Evolutionary conservation across 2,888 invertebrate species (phyloP), one percentile per base, ranked within the genome.

Genomic region (Ypsolopha scabrella): DNA sequence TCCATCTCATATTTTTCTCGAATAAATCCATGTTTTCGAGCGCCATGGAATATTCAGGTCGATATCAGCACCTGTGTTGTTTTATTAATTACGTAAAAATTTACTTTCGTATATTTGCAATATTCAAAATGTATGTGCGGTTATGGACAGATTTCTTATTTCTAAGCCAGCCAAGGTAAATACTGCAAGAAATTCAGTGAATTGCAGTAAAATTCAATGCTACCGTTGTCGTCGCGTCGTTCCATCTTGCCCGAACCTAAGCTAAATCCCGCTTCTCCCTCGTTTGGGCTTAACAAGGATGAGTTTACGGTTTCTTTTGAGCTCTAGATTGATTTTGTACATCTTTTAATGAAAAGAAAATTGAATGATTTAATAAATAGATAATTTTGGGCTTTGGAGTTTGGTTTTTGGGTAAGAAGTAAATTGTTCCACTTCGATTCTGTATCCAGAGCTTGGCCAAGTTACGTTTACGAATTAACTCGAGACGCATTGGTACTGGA

Each of bases 241-340:
- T 38, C 50, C 24, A 49, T 51, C 50, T 51, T 53, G 24, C 48
- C 38, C 14, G 37, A 37, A 34, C 7, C 34, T 7, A 36, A 48
- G 44, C 33, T 39, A 53, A 51, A 50, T 33, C n/a, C 33, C 24
- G 2, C 6, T 11, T 48, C 33, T 48, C 34, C 10, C 45, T 33
- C 33, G 6, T 24, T 14, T 35, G n/a, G 10, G 34, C 33, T 35
- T 11, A 45, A 46, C 46, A 46, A 46, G 46, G 34, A 46, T 34
- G 46, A 46, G 11, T 34, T 7, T 34, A 44, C 44, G 13, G 33
- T 44, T 24, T 44, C 44, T 9, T 13, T 44, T 44, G 24, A 44
- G 9, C 33, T 13, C 14, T 44, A 44, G 6, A 14, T 44, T n/a
- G 44, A 7, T 44, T 39, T 9, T 11, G 9, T 39, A 39, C 11